Evolutionary conservation across 2,888 invertebrate genomes (phyloP), one percentile per base, ranked within the genome.

Genomic region (Polietes domitor): DNA sequence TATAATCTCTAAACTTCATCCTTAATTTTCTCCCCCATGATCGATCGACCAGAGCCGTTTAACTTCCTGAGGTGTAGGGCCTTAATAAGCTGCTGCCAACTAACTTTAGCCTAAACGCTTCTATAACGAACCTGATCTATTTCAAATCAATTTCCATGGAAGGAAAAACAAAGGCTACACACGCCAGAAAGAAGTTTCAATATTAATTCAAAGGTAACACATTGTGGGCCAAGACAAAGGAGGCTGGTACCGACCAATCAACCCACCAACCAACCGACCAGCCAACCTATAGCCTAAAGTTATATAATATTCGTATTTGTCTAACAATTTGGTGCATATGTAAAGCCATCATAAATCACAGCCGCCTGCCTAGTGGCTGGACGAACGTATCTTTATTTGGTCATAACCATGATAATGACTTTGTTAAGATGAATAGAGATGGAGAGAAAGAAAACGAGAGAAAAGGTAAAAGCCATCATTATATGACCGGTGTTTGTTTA

Each of bases 221-320:
- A 26, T 58, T 24, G 15, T 58, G 58, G 58, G 58, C 26, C 0
- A 58, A 58, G 15, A 26, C 6, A 26, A 26, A 24, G 10, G n/a
- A n/a, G n/a, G n/a, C n/a, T n/a, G n/a, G n/a, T n/a, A 58, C 2
- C 2, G 26, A 32, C 21, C 28, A 61, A n/a, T n/a, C 4, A 37
- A 61, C 32, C n/a, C n/a, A n/a, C n/a, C n/a, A n/a, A n/a, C n/a
- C n/a, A 37, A 41, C n/a, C n/a, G n/a, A n/a, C n/a, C n/a, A n/a
- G n/a, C n/a, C n/a, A 26, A 65, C n/a, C n/a, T 12, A 21, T 68
- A 68, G 68, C 68, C 68, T 68, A 1, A 43, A 43, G 68, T 68
- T 68, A 68, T 68, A 68, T 68, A 68, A 68, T 41, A 68, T 41
- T 68, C 24, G 68, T 68, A 24, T 68, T 68, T 43, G 68, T 43